Evolutionary conservation across 2,113 vertebrate species (phyloP), one percentile per base, ranked within the genome.

Genomic region (Polypterus bichir): DNA sequence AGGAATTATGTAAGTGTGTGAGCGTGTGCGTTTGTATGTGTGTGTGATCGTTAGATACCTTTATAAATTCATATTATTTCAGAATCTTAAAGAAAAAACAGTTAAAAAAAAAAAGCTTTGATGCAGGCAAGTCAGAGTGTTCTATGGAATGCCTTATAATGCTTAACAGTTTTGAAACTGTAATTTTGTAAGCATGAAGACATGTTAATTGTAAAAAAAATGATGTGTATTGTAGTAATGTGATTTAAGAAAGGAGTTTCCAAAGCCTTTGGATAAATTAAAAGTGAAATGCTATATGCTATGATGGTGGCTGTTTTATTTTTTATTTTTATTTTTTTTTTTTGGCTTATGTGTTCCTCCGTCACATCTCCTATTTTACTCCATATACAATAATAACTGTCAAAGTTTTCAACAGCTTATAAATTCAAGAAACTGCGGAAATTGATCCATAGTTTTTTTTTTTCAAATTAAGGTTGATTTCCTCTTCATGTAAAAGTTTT

Each of bases 41-140:
- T 9, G 59, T 69, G 27, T 57, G 53, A 65, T 70, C 61, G 54
- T 65, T 74, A 68, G 49, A 67, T 66, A 70, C 60, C 56, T 57
- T 63, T 57, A 52, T 63, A 64, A 61, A 9, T 60, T 71, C 27
- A 27, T 27, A 27, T 62, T 53, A 52, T 57, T 62, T 60, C 61
- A 62, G 65, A 70, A 70, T 64, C 63, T 69, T 61, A 49, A 6
- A 60, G 48, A 59, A 68, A 62, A 54, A 49, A 68, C 56, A 66
- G 57, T 46, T 47, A 63, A 46, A 54, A 58, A 49, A 45, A 58
- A 51, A 62, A 76, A 83, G 81, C 85, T 89, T 89, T 90, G 85
- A 86, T 87, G 86, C 84, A 75, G 88, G 83, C 74, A 77, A 85
- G 83, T 85, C 81, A 83, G 81, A 84, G 85, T 88, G 80, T 72